A percentile compares a stretch with the other conserved stretches of the same genome.
phyloP scores from a whole-genome alignment of 2,888 invertebrate genomes.

The Thera britannica region DNA sequence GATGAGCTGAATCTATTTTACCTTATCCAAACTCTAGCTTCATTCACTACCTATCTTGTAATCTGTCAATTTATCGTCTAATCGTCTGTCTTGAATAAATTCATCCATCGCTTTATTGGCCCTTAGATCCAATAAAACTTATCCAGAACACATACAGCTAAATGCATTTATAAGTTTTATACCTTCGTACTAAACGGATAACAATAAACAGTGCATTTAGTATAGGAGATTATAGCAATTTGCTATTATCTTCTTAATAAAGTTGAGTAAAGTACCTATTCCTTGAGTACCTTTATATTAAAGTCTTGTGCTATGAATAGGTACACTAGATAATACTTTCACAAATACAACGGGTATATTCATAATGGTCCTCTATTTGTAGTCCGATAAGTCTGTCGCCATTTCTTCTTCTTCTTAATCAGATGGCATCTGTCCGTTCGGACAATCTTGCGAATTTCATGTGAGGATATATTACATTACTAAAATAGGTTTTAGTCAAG shows the following conservation, averaged over 20 bases:
- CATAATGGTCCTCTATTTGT: too few relatives aligned
- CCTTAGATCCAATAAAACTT: slow-evolving; percentile 33
- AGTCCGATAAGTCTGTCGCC: too few relatives aligned
- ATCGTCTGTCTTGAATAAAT: slow-evolving; percentile 45
- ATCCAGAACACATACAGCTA: slow-evolving; percentile 16
- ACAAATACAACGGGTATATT: too few relatives aligned
- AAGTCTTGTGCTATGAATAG: too few relatives aligned
- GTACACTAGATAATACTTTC: too few relatives aligned
- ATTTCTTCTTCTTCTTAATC: too few relatives aligned
- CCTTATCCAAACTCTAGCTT: slow-evolving; percentile 14
- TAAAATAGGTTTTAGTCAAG: too few relatives aligned
- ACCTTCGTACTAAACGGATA: slow-evolving; percentile 9
- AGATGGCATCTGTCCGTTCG: too few relatives aligned
- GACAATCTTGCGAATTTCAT: too few relatives aligned
- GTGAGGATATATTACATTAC: too few relatives aligned
- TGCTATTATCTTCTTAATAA: slow-evolving; percentile 2
- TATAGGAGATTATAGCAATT: slow-evolving; percentile 18
- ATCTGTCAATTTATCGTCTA: slow-evolving; percentile 51
- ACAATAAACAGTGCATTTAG: slow-evolving; percentile 9
- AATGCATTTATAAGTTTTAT: slow-evolving; percentile 12
- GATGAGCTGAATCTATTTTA: neutral
- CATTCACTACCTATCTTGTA: slow-evolving; percentile 31
- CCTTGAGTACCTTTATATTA: too few relatives aligned
- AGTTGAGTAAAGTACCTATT: too few relatives aligned
- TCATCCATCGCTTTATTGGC: slow-evolving; percentile 50